Evolutionary conservation across 2,888 invertebrate species (phyloP).

Genomic region (Oxytorus armatus): DNA sequence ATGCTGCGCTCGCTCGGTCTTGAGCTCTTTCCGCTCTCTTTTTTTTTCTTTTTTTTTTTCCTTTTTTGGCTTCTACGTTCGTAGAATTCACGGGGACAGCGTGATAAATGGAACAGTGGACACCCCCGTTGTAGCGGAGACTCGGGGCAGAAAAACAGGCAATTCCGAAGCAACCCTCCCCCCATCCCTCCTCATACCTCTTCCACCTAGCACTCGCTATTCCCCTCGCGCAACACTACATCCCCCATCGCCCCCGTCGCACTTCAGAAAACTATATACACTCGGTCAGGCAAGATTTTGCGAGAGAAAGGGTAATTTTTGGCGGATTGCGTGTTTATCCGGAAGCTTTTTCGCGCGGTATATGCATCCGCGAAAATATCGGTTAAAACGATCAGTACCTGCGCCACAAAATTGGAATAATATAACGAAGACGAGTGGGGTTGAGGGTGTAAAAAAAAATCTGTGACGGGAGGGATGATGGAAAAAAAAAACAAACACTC

Average conservation of each 20-base stretch:
- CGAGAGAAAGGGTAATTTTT: constrained; percentile 68
- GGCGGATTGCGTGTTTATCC: constrained; percentile 67
- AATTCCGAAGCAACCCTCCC: constrained; percentile 49
- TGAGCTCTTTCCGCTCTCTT: constrained; percentile 16
- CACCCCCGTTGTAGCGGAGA: constrained; percentile 26
- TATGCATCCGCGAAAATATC: constrained; percentile 41
- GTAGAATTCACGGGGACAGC: constrained; percentile 51
- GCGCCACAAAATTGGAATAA: background rate
- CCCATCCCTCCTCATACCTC: background rate
- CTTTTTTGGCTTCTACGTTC: constrained; percentile 24
- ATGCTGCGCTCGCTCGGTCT: constrained; percentile 14
- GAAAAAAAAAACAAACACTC: background rate
- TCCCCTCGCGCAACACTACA: too few species aligned
- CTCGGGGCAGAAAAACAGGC: constrained; percentile 63
- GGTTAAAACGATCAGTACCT: constrained; percentile 24
- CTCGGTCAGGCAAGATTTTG: constrained; percentile 1
- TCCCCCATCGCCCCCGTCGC: background rate
- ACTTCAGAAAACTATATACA: background rate
- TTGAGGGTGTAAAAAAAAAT: too few species aligned
- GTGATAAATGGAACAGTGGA: constrained; percentile 73
- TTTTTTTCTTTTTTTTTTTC: background rate
- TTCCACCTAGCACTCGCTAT: background rate
- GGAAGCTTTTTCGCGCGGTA: constrained; percentile 49
- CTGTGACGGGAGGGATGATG: background rate
- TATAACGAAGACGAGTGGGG: constrained; percentile 15